A percentile compares a stretch with the other conserved stretches of the same genome.
Evolutionary conservation across 2,888 invertebrate species (phyloP).

Genomic region (Pseudoips prasinana): DNA sequence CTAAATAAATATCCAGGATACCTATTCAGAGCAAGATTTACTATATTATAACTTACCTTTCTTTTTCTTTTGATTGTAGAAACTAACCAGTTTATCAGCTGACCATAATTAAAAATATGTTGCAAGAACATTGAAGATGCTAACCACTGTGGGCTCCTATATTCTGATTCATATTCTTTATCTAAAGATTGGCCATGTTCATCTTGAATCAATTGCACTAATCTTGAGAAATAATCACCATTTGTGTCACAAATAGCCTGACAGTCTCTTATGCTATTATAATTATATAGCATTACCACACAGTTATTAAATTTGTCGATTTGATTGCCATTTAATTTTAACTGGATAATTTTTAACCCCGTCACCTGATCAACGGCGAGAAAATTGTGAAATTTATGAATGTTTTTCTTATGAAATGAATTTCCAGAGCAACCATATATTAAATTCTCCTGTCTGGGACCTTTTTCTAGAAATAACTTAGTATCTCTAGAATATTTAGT

Average conservation of each 20-base stretch:
- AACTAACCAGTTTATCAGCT: conserved; percentile 55
- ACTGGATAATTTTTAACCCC: conserved; percentile 34
- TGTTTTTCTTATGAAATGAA: conserved; percentile 14
- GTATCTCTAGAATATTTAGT: conserved; percentile 40
- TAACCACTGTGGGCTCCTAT: conserved; percentile 48
- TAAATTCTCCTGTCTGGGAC: conserved; percentile 21
- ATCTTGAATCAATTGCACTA: conserved; percentile 50
- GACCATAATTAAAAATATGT: conserved; percentile 59
- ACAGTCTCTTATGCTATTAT: conserved; percentile 54
- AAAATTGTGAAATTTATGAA: conserved; percentile 30
- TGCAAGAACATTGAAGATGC: conserved; percentile 64
- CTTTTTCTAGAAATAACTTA: conserved; percentile 25
- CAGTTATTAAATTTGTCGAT: conserved; percentile 37
- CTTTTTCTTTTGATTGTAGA: conserved; percentile 44
- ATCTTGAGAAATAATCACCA: conserved; percentile 50
- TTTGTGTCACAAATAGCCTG: conserved; percentile 48
- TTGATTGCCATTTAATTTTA: conserved; percentile 44
- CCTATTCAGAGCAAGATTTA: too few species aligned
- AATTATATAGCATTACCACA: conserved; percentile 61
- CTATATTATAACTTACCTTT: too few species aligned
- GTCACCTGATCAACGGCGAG: conserved; percentile 35
- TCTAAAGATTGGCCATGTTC: conserved; percentile 28
- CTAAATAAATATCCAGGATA: too few species aligned
- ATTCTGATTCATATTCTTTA: conserved; percentile 17
- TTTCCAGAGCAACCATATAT: conserved; percentile 49